Evolutionary conservation across 1,140 invertebrate genomes (phyloP), one percentile per base, ranked within the genome.

Genomic region (Platyura marginata): DNA sequence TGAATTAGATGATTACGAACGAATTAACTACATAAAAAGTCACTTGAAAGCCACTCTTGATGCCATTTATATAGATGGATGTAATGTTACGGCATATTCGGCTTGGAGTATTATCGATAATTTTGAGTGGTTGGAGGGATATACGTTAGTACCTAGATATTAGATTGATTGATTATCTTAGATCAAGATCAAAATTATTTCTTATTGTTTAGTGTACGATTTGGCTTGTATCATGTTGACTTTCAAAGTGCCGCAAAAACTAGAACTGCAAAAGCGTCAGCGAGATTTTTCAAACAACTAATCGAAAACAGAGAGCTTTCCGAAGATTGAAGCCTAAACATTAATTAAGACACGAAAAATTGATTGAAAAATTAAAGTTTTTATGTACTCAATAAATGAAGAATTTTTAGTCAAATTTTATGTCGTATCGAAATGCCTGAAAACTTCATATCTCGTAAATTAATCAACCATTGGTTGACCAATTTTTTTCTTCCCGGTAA

Each of bases 61-160:
- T 20, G 36, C 18, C 3, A 13, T 38, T 18, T 38, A 18, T 4
- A 18, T 11, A 18, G 16, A 38, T 18, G 16, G 18, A 4, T 38
- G 10, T 3, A 38, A 38, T 18, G 10, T 38, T 3, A 21, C 10
- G 11, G 36, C 3, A 20, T 21, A 18, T 13, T 4, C 36, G 11
- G 20, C n/a, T 20, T 87, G 83, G 81, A 77, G 74, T 47, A 53
- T 88, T 0, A 60, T 86, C 47, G 83, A 87, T 46, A 86, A 83
- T 56, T 84, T 84, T 54, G 82, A 88, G 59, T 88, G 82, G 81
- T 55, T 56, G 1, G 53, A 49, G n/a, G 77, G 76, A 36, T 78
- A 69, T 46, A 63, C 57, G 75, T 79, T 57, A 74, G 69, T 67
- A 5, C n/a, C n/a, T n/a, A n/a, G n/a, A n/a, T n/a, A n/a, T n/a